Conservation (phyloP, 2,888 invertebrate genomes). For the Epinotia demarniana region DNA sequence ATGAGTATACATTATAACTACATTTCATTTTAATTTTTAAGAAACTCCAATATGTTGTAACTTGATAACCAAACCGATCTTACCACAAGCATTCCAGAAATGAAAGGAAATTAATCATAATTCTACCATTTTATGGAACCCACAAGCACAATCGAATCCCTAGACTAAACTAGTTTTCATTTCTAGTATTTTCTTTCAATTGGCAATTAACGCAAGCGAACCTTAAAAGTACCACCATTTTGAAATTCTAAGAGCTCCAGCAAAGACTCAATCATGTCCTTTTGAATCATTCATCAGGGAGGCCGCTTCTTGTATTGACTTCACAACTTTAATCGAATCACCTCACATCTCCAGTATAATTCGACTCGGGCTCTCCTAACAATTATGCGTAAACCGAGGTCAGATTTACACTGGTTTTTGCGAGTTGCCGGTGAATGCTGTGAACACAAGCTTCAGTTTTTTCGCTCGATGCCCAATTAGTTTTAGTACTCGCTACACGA, state of each 20-base stretch:
- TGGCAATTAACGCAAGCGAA: conserved; percentile 49
- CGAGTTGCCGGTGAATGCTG: background rate
- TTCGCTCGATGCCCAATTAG: conserved; percentile 66
- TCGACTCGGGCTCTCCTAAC: background rate
- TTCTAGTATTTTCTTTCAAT: conserved; percentile 47
- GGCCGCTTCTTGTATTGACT: conserved; percentile 64
- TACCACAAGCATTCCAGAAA: background rate
- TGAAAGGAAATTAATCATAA: background rate
- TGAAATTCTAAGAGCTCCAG: conserved; percentile 61
- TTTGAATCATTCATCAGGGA: conserved; percentile 75
- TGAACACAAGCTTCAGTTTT: conserved; percentile 57
- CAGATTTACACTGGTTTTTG: background rate
- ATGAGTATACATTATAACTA: no score
- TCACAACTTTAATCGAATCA: background rate
- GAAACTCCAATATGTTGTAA: no score
- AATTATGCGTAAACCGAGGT: background rate
- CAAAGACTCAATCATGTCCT: conserved; percentile 69
- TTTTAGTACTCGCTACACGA: conserved; percentile 59
- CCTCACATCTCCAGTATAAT: background rate
- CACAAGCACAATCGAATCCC: background rate
- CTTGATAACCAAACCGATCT: no score
- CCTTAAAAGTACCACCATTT: conserved; percentile 54
- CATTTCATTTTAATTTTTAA: no score
- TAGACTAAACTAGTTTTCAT: background rate
- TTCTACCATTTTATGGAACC: background rate